phyloP scores from a whole-genome alignment of 2,797 vertebrate genomes.

The Cirrhinus molitorella region DNA sequence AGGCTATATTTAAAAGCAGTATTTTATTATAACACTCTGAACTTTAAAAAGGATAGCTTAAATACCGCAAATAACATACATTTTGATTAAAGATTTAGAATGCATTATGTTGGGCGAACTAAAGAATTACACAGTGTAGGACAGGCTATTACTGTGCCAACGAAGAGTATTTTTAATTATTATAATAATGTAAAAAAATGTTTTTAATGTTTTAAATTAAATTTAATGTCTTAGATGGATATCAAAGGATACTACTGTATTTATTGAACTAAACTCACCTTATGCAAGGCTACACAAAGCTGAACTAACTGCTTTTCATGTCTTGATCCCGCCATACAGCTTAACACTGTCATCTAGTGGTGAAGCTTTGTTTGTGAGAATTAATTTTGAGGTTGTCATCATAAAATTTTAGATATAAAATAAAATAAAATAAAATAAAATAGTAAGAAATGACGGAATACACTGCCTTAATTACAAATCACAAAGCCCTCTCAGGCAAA shows the following conservation, averaged over 20 bases:
- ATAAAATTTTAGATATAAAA: background rate
- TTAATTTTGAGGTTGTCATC: background rate
- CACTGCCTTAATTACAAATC: background rate
- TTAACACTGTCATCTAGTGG: constrained; percentile 35
- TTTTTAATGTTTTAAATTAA: background rate
- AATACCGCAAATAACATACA: background rate
- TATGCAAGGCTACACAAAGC: background rate
- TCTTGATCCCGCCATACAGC: background rate
- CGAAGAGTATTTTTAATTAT: too few species aligned
- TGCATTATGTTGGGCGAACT: background rate
- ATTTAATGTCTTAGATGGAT: background rate
- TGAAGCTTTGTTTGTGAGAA: background rate
- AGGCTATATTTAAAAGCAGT: background rate
- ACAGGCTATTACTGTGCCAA: background rate
- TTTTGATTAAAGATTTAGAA: background rate
- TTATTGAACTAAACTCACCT: background rate
- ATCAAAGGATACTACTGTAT: background rate
- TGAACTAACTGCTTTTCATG: background rate
- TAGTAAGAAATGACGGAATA: background rate
- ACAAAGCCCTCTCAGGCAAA: background rate
- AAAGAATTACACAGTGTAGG: background rate
- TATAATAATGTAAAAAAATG: background rate
- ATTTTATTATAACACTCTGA: background rate
- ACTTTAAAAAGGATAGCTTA: background rate
- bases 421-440: background rate